Conservation (phyloP, 2,113 vertebrate genomes). For the Microcebus ravelobensis region DNA sequence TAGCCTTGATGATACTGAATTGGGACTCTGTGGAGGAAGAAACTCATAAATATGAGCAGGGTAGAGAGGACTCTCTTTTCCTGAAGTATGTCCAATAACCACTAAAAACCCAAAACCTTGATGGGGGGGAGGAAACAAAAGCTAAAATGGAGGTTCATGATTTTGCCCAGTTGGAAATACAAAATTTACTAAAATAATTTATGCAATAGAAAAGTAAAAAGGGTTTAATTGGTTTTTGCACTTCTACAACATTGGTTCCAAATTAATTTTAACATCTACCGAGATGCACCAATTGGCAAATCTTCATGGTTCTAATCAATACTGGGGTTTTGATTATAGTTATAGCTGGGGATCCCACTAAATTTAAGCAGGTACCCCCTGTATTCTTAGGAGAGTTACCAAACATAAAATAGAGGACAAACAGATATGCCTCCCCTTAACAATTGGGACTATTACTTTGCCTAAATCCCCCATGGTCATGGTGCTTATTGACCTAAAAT, state of each 20-base stretch:
- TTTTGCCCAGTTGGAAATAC: background rate
- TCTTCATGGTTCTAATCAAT: background rate
- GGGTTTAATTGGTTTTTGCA: background rate
- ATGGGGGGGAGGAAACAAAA: background rate
- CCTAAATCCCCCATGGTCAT: constrained; percentile 1
- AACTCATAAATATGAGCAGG: background rate
- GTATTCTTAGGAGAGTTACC: background rate
- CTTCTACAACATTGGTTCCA: background rate
- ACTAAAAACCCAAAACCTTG: background rate
- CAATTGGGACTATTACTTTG: background rate
- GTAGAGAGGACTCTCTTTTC: background rate
- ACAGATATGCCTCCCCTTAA: background rate
- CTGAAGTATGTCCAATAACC: background rate
- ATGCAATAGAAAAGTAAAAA: background rate
- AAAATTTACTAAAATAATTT: background rate
- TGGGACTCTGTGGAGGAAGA: background rate
- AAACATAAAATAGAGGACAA: constrained; percentile 33
- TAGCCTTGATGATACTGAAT: background rate
- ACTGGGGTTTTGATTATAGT: background rate
- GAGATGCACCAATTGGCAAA: constrained; percentile 1
- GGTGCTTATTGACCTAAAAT: constrained; percentile 8
- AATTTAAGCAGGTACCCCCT: background rate
- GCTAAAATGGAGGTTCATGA: background rate
- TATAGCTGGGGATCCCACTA: background rate
- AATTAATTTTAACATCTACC: background rate